These are phyloP conservation scores for Laothoe populi DNA, from an alignment of 2,888 invertebrate species.

Conservation along the genomic window DNA sequence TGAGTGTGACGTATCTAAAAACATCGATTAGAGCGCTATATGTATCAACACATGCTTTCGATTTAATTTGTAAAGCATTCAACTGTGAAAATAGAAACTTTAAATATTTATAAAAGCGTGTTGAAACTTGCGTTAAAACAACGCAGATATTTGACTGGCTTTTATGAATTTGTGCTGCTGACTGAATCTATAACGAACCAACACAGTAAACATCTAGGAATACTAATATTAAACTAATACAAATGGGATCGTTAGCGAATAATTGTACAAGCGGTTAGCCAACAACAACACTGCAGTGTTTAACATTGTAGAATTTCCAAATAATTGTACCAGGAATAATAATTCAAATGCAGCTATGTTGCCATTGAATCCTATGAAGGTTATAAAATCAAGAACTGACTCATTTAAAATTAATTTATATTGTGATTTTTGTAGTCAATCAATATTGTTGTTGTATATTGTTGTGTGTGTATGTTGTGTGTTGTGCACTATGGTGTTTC, in stretches of 20 bases:
- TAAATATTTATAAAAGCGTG: conserved; percentile 23
- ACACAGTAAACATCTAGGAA: not conserved
- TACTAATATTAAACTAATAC: conserved; percentile 4
- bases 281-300: conserved; percentile 8
- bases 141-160: conserved; percentile 11
- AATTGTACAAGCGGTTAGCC: conserved; percentile 6
- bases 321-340: conserved; percentile 18
- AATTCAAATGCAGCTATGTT: conserved; percentile 6
- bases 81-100: conserved; percentile 23
- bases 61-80: conserved; percentile 23
- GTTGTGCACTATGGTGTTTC: too few relatives aligned
- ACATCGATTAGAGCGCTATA: conserved; percentile 20
- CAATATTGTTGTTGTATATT: not conserved
- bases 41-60: conserved; percentile 23
- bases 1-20: conserved; percentile 9
- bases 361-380: not conserved
- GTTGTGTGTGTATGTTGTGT: too few relatives aligned
- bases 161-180: not conserved
- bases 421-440: not conserved
- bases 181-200: not conserved
- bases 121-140: conserved; percentile 11
- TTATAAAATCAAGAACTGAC: not conserved
- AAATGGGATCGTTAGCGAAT: conserved; percentile 3
- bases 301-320: conserved; percentile 18
- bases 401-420: not conserved